These are phyloP conservation scores for Drosophila kuntzei DNA, from an alignment of 2,888 invertebrate genomes.

Conservation along the genomic window DNA sequence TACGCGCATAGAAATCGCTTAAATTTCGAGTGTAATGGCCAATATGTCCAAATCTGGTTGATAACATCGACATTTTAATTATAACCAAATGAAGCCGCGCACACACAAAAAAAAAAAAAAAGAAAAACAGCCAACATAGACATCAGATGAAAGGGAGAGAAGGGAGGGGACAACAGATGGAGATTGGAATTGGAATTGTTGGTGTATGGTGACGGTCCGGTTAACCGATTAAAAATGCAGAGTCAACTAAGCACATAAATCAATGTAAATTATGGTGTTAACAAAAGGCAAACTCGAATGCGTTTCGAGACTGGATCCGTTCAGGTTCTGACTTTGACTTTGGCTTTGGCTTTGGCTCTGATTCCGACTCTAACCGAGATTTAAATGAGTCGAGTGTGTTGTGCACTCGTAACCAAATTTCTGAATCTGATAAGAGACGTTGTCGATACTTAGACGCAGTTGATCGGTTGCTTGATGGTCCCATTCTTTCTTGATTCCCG, in stretches of 20 bases:
- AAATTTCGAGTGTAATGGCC: constrained; percentile 81
- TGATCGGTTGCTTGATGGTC: constrained; percentile 25
- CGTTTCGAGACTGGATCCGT: constrained; percentile 16
- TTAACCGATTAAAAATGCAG: constrained; percentile 82
- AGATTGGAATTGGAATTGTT: constrained; percentile 8
- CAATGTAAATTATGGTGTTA: constrained; percentile 84
- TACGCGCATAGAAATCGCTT: constrained; percentile 81
- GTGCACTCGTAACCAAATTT: constrained; percentile 58
- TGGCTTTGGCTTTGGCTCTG: background rate
- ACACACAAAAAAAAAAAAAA: constrained; percentile 30
- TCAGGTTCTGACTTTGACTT: constrained; percentile 6
- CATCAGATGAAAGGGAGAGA: constrained; percentile 15
- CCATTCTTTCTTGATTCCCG: constrained; percentile 22
- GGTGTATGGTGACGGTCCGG: constrained; percentile 29
- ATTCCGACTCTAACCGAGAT: constrained; percentile 42
- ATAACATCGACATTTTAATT: constrained; percentile 84
- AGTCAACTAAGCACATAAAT: constrained; percentile 82
- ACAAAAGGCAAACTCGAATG: constrained; percentile 79
- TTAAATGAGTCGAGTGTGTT: constrained; percentile 68
- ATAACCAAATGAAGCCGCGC: constrained; percentile 80
- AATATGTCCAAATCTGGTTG: constrained; percentile 81
- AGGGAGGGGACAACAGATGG: constrained; percentile 5
- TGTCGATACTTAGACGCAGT: constrained; percentile 51
- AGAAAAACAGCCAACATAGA: constrained; percentile 17
- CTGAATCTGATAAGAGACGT: constrained; percentile 67